Evolutionary conservation across 2,113 vertebrate genomes (phyloP).

Genomic region (Nothocercus julius): DNA sequence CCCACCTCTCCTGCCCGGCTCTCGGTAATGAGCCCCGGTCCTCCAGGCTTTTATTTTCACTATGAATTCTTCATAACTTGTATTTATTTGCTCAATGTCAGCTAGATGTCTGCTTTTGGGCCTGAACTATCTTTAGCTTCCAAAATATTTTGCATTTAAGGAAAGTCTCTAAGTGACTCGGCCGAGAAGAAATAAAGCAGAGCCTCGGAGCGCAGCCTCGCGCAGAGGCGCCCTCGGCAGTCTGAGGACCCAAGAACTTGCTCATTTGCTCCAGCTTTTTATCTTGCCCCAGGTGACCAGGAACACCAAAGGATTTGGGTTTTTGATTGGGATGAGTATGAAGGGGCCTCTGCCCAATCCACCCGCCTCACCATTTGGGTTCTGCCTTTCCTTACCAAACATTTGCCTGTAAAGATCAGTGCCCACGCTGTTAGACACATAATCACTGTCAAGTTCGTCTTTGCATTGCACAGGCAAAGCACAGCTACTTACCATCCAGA

Average conservation of each 20-base stretch:
- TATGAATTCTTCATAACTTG: slow-evolving; percentile 47
- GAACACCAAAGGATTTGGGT: not conserved
- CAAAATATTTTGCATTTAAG: slow-evolving; percentile 62
- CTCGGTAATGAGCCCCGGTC: not conserved
- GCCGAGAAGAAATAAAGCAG: slow-evolving; percentile 26
- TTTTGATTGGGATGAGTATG: not conserved
- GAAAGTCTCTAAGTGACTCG: not conserved
- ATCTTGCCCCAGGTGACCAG: not conserved
- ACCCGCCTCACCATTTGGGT: rapidly evolving
- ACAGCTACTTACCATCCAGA: not conserved
- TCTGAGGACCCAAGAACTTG: rapidly evolving
- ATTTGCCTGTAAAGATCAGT: not conserved
- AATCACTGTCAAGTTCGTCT: not conserved
- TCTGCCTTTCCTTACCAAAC: not conserved
- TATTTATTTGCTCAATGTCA: slow-evolving; percentile 65
- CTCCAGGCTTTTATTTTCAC: slow-evolving; percentile 36
- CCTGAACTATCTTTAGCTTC: slow-evolving; percentile 64
- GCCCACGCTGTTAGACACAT: not conserved
- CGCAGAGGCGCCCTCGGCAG: not conserved
- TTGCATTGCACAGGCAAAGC: not conserved
- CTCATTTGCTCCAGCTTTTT: not conserved
- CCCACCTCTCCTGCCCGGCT: not conserved
- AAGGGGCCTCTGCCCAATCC: not conserved
- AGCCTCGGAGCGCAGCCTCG: rapidly evolving
- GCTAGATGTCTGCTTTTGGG: slow-evolving; percentile 48